A percentile compares a stretch with the other conserved stretches of the same genome.
Conservation (phyloP, 2,113 vertebrate genomes). For the Benthochromis sp. region DNA sequence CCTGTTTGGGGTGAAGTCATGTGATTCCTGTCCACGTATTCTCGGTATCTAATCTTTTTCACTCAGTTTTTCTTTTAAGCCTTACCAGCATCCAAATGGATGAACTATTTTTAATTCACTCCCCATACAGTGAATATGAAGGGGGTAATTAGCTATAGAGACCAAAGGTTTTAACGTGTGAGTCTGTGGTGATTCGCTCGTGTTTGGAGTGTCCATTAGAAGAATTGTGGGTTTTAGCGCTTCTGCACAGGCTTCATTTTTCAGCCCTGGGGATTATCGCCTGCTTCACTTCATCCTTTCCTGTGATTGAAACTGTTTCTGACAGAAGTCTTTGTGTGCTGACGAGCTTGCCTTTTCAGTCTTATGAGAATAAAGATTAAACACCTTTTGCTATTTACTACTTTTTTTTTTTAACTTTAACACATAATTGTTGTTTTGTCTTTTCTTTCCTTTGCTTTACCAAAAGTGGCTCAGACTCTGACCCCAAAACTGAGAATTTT, state of each 20-base stretch:
- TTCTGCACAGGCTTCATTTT: background rate
- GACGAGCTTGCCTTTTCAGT: background rate
- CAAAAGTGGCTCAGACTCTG: background rate
- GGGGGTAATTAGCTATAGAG: background rate
- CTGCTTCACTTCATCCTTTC: background rate
- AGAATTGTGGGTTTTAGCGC: background rate
- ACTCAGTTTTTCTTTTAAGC: background rate
- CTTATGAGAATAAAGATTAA: background rate
- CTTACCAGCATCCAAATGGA: background rate
- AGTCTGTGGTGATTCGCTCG: background rate
- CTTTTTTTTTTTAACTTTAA: fast-evolving
- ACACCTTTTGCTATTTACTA: background rate
- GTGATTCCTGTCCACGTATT: background rate
- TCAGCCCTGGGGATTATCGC: background rate
- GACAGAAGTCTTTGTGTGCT: background rate
- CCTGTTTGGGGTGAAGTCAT: background rate
- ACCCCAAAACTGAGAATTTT: background rate
- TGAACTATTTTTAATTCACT: background rate
- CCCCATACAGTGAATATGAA: background rate
- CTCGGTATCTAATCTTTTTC: fast-evolving
- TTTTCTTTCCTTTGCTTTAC: background rate
- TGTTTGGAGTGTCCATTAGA: background rate
- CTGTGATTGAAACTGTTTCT: fast-evolving
- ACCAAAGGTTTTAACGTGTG: background rate
- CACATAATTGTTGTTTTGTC: background rate